Evolutionary conservation across 2,797 vertebrate species (phyloP).

Genomic region (Okamejei kenojei): DNA sequence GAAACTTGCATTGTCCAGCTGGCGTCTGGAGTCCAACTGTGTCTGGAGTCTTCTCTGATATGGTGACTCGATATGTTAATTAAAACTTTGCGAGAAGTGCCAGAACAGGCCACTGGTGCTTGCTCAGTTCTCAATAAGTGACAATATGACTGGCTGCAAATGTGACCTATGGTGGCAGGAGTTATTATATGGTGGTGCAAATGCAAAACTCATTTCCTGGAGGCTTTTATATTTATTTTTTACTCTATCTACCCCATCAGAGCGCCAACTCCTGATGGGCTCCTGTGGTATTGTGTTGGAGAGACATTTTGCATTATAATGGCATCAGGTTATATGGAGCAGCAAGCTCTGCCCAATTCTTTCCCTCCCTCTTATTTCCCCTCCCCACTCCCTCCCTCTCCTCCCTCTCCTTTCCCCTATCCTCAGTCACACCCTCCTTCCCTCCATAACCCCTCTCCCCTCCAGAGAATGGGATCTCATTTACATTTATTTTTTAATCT

Average conservation of each 20-base stretch:
- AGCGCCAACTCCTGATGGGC: not conserved
- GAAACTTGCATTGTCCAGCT: not conserved
- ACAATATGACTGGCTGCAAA: not conserved
- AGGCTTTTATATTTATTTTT: not conserved
- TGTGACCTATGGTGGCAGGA: not conserved
- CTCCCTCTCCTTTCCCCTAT: too few species aligned
- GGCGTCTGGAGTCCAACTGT: too few species aligned
- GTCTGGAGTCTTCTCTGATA: not conserved
- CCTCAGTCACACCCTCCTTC: too few species aligned
- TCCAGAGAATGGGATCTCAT: too few species aligned
- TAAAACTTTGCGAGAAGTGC: not conserved
- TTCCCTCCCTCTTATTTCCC: too few species aligned
- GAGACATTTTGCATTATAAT: too few species aligned
- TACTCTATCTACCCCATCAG: not conserved
- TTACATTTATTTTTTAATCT: too few species aligned
- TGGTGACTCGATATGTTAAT: not conserved
- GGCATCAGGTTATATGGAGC: not conserved
- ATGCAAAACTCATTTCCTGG: not conserved
- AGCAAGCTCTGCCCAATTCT: not conserved
- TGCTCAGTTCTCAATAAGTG: not conserved
- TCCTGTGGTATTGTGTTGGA: not conserved
- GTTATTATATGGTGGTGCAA: not conserved
- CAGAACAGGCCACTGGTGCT: not conserved
- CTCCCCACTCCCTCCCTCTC: too few species aligned
- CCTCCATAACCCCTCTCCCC: too few species aligned